Evolutionary conservation across 2,797 vertebrate species (phyloP).

Genomic region (Acanthurus leucopareius): DNA sequence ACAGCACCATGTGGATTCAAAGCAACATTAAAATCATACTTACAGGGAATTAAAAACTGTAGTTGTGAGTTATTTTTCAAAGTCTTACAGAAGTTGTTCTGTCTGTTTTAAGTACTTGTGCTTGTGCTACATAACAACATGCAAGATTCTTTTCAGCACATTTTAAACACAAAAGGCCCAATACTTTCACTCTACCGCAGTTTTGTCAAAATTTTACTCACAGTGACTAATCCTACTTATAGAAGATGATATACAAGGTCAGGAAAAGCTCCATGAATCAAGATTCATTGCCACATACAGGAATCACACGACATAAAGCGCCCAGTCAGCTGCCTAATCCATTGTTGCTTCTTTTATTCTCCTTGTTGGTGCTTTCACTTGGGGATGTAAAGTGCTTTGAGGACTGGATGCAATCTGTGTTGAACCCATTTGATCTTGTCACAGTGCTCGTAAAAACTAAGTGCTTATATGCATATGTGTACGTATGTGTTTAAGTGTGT

Average conservation of each 20-base stretch:
- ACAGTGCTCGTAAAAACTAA: conserved; percentile 81
- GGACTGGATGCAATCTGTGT: conserved; percentile 78
- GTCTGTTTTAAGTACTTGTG: neutral
- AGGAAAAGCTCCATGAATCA: neutral
- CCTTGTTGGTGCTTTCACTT: conserved; percentile 51
- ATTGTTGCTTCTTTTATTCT: conserved; percentile 65
- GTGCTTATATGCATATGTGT: conserved; percentile 84
- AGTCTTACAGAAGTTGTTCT: neutral
- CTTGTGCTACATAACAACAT: neutral
- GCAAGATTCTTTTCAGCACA: neutral
- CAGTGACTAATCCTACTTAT: conserved; percentile 11
- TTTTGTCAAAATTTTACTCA: conserved; percentile 7
- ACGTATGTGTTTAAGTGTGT: conserved; percentile 78
- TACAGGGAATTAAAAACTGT: neutral
- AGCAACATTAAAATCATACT: conserved; percentile 5
- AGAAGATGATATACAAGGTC: conserved; percentile 11
- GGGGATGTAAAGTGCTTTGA: conserved; percentile 73
- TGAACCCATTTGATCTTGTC: conserved; percentile 84
- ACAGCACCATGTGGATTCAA: too few relatives aligned
- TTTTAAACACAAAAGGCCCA: too few relatives aligned
- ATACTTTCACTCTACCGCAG: neutral
- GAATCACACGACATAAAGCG: conserved; percentile 16
- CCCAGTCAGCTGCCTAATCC: conserved; percentile 42
- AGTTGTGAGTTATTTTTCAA: too few relatives aligned
- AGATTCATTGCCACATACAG: conserved; percentile 23